Evolutionary conservation across 2,888 invertebrate species (phyloP).

Genomic region (Acleris laterana): DNA sequence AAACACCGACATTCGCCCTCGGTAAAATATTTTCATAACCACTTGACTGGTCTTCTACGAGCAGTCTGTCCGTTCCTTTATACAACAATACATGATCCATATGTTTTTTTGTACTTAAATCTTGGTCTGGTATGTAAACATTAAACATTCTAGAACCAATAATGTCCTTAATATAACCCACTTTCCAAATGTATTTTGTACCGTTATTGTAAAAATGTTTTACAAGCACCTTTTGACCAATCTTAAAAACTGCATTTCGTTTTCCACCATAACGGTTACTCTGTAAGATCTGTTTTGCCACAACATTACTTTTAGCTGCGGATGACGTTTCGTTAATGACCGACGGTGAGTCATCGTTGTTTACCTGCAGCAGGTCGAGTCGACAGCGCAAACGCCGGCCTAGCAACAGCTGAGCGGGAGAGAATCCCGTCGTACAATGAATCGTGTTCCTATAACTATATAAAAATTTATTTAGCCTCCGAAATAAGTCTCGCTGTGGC

Average conservation of each 20-base stretch:
- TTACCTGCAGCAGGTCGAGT: background rate
- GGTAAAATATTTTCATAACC: too few species aligned
- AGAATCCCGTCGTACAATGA: constrained; percentile 12
- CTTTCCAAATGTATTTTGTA: constrained; percentile 7
- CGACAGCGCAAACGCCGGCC: constrained; percentile 2
- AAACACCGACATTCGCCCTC: too few species aligned
- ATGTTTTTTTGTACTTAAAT: too few species aligned
- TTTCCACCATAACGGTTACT: constrained; percentile 10
- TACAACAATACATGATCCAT: too few species aligned
- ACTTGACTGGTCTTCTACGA: too few species aligned
- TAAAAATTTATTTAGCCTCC: constrained; percentile 3
- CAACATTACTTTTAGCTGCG: constrained; percentile 5
- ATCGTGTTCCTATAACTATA: constrained; percentile 9
- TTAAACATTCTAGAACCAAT: too few species aligned
- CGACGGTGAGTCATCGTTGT: too few species aligned
- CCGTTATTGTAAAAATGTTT: constrained; percentile 10
- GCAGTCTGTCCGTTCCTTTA: too few species aligned
- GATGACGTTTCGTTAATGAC: background rate
- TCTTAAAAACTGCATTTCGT: constrained; percentile 7
- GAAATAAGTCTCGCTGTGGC: background rate
- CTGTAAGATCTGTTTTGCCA: constrained; percentile 16
- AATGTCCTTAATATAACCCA: too few species aligned
- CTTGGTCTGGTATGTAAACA: too few species aligned
- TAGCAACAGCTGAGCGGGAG: constrained; percentile 13
- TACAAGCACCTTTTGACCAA: background rate